Conservation (phyloP, 2,888 invertebrate species). For the Noctuana brunneofusca region DNA sequence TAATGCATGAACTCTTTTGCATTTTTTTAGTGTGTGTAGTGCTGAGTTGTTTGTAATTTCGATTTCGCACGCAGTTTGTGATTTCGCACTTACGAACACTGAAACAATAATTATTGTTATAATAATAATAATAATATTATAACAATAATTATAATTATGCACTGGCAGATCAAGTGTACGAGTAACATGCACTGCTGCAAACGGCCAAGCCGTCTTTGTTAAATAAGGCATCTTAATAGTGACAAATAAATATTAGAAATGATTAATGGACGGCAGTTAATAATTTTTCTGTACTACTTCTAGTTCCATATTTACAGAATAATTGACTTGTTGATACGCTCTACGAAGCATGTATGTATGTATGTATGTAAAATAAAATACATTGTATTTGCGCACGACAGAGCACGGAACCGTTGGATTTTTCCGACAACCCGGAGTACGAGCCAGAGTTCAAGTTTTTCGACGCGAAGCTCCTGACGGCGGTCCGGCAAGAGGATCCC, state of each 20-base stretch:
- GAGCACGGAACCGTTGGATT: slow-evolving; percentile 92
- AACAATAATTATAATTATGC: too few species aligned
- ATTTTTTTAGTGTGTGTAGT: background rate
- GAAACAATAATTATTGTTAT: too few species aligned
- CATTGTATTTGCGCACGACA: slow-evolving; percentile 57
- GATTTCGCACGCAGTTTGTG: background rate
- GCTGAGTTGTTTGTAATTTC: background rate
- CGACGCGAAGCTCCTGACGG: slow-evolving; percentile 92
- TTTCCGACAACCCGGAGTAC: slow-evolving; percentile 96
- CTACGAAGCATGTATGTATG: background rate
- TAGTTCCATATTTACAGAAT: background rate
- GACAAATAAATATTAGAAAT: background rate
- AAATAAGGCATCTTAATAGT: background rate
- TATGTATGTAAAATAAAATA: background rate
- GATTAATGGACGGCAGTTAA: background rate
- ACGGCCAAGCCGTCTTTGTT: background rate
- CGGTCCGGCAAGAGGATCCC: slow-evolving; percentile 88
- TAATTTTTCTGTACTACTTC: background rate
- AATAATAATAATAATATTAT: too few species aligned
- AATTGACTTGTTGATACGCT: background rate
- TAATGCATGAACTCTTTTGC: background rate
- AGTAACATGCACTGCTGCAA: background rate
- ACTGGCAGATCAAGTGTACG: background rate
- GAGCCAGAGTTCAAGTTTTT: slow-evolving; percentile 97
- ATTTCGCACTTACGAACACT: background rate